A percentile compares a stretch with the other conserved stretches of the same genome.
Evolutionary conservation across 2,888 invertebrate genomes (phyloP).

Genomic region (Sinopyrophorus schimmeli): DNA sequence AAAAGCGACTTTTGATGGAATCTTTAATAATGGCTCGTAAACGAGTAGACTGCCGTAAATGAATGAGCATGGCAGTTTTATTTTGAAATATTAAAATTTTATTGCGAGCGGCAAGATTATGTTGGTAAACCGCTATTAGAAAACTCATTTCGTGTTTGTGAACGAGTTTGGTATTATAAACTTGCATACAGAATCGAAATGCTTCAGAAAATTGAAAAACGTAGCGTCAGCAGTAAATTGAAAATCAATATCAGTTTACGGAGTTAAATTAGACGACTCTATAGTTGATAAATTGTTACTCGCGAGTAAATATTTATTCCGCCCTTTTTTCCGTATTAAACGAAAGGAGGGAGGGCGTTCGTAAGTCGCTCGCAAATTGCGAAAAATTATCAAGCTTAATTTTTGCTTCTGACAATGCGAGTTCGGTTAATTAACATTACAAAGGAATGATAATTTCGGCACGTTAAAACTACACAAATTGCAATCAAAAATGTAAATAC

Average conservation of each 20-base stretch:
- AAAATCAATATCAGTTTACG: constrained; percentile 28
- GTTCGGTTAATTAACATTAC: constrained; percentile 28
- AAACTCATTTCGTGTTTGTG: constrained; percentile 33
- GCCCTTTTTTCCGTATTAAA: constrained; percentile 23
- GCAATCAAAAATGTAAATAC: constrained; percentile 33
- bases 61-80: constrained; percentile 28
- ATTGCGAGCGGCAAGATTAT: constrained; percentile 33
- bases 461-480: constrained; percentile 30
- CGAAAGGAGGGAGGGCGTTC: constrained; percentile 15
- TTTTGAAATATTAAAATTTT: constrained; percentile 35
- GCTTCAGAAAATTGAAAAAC: constrained; percentile 29
- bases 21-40: constrained; percentile 26
- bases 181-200: constrained; percentile 28
- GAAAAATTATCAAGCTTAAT: constrained; percentile 25
- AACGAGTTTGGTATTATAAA: constrained; percentile 26
- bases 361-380: constrained; percentile 19
- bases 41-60: constrained; percentile 25
- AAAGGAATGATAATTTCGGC: constrained; percentile 27
- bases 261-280: constrained; percentile 23
- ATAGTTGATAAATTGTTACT: constrained; percentile 20
- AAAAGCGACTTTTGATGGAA: constrained; percentile 23
- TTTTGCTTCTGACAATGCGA: constrained; percentile 24
- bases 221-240: constrained; percentile 23
- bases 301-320: constrained; percentile 18
- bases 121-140: constrained; percentile 35